Base-by-base conservation (phyloP, 2,888 invertebrate genomes). In the Muscina levida region DNA sequence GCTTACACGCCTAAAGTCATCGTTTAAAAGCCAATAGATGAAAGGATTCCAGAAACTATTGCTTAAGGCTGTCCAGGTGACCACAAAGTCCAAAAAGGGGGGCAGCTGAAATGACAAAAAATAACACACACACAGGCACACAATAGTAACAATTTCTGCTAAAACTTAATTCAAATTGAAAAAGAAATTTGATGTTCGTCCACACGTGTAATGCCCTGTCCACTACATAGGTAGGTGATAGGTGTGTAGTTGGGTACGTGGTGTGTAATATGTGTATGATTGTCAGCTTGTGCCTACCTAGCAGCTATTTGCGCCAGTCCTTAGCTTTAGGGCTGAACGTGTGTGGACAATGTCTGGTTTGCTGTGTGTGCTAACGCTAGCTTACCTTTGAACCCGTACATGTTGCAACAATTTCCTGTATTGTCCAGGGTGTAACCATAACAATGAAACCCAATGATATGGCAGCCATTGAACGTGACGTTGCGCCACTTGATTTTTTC, bases 11-110 rank as follows among this genome's bases (percentile, higher is more conserved):
- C 96, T 92, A 90, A 96, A 97, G 88, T 96, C 95, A 87, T 95
- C 95, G 90, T 96, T 96, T 84, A 97, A 92, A 57, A 96, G 92
- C 96, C 96, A 96, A 90, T 96, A 97, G 77, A 97, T 93, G 88
- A 97, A 96, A 1, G 96, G 96, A 90, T 97, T 96, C 96, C 96
- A 96, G 89, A 97, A 95, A 89, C 96, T 96, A 91, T 96, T 96
- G 89, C 96, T 96, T 72, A 96, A 91, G 2, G 96, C 96, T 85
- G 96, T 91, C 96, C 96, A 97, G 67, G 96, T 96, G 78, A 96
- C 95, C 76, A 96, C 91, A 89, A 97, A 97, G 89, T 97, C 96
- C 85, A 97, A 91, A 81, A 94, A 93, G 42, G 95, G 94, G 1
- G 96, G 96, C 79, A 96, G 94, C 93, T 95, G 90, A 57, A 22